Evolutionary conservation across 2,113 vertebrate species (phyloP).

Genomic region (Grammomys surdaster): DNA sequence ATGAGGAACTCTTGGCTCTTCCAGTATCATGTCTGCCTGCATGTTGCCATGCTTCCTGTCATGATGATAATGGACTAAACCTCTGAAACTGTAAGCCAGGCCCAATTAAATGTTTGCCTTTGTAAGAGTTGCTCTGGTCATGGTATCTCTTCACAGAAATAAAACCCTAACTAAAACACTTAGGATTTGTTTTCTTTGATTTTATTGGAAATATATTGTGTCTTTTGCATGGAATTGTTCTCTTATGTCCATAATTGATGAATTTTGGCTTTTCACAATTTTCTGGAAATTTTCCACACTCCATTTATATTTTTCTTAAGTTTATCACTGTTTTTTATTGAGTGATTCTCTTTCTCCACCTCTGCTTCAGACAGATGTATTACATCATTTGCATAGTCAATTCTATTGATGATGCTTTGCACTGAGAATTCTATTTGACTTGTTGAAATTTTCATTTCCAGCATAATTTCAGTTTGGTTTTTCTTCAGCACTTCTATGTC

Average conservation of each 20-base stretch:
- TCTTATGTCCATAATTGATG: not conserved
- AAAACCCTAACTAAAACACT: no score
- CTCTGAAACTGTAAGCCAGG: no score
- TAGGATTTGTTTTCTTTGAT: not conserved
- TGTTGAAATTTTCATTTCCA: not conserved
- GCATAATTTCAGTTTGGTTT: not conserved
- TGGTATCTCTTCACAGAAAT: no score
- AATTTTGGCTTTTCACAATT: not conserved
- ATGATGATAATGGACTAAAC: no score
- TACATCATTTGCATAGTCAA: not conserved
- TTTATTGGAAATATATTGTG: not conserved
- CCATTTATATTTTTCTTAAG: not conserved
- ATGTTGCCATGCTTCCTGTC: no score
- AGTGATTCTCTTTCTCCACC: not conserved
- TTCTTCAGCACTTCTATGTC: not conserved
- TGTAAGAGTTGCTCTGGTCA: no score
- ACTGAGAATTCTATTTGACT: not conserved
- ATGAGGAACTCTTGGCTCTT: no score
- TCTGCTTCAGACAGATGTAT: not conserved
- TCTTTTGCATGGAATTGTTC: not conserved
- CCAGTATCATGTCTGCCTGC: no score
- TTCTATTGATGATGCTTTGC: not conserved
- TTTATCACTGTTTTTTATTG: not conserved
- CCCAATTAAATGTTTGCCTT: no score
- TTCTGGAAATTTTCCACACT: not conserved